These are phyloP conservation scores for Thomomys bottae DNA, from an alignment of 2,113 vertebrate genomes.

Conservation along the genomic window DNA sequence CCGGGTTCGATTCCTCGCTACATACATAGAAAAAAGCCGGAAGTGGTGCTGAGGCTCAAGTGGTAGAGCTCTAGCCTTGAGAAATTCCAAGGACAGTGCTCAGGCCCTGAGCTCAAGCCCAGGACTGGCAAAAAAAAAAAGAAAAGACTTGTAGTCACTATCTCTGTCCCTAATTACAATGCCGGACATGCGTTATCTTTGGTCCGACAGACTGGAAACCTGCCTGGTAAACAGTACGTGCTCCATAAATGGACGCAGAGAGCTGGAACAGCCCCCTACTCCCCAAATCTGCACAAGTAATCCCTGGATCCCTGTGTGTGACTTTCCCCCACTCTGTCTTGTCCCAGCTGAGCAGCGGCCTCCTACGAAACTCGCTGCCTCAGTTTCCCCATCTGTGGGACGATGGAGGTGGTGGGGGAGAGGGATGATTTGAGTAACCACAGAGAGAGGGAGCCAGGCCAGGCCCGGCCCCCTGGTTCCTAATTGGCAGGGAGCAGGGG, in stretches of 20 bases:
- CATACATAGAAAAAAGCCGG: too few species aligned
- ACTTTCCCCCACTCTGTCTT: background rate
- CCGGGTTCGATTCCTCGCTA: too few species aligned
- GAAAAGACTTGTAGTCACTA: too few species aligned
- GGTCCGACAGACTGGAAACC: background rate
- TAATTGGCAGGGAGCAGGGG: background rate
- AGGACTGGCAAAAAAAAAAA: too few species aligned
- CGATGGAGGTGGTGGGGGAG: too few species aligned
- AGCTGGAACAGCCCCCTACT: rapidly evolving
- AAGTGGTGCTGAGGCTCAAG: too few species aligned
- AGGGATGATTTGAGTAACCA: too few species aligned
- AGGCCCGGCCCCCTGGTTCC: background rate
- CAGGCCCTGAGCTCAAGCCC: too few species aligned
- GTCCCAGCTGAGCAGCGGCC: rapidly evolving
- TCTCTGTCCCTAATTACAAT: background rate
- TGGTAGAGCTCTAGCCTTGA: too few species aligned
- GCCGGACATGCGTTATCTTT: background rate
- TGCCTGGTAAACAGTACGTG: background rate
- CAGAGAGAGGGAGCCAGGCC: too few species aligned
- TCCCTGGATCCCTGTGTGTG: background rate
- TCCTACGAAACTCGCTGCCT: background rate
- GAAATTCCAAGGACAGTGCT: too few species aligned
- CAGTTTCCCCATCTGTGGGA: background rate
- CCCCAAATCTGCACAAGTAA: background rate
- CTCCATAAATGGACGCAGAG: background rate